These are phyloP conservation scores for Pteromalus puparum DNA, from an alignment of 1,140 invertebrate species.

Conservation along the genomic window DNA sequence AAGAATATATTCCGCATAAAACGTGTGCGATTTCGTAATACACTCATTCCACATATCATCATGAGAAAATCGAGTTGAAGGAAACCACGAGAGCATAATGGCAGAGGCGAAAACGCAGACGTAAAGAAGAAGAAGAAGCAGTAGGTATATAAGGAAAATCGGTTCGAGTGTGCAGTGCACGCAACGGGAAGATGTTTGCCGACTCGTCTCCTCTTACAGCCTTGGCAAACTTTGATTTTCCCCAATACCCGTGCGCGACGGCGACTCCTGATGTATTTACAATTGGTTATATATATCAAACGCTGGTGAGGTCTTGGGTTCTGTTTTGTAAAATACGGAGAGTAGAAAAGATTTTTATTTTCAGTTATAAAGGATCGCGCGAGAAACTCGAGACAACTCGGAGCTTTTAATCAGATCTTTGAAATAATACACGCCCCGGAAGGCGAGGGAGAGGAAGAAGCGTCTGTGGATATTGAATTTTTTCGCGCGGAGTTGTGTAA, in stretches of 20 bases:
- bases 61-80: background rate
- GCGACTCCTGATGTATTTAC: constrained; percentile 60
- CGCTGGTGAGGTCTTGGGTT: constrained; percentile 54
- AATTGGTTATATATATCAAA: constrained; percentile 62
- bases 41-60: background rate
- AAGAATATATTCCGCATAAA: background rate
- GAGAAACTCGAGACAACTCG: constrained; percentile 5
- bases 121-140: background rate
- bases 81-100: background rate
- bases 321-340: background rate
- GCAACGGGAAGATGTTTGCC: constrained; percentile 51
- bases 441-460: background rate
- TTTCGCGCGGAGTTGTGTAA: background rate
- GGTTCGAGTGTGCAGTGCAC: background rate
- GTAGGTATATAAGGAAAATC: constrained; percentile 14
- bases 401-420: constrained; percentile 37
- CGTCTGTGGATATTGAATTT: constrained; percentile 5
- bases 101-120: background rate
- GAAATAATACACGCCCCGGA: constrained; percentile 16
- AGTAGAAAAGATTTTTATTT: background rate
- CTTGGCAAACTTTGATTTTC: constrained; percentile 63
- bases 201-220: constrained; percentile 62
- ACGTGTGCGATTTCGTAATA: background rate
- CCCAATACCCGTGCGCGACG: constrained; percentile 49
- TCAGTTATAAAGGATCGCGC: background rate